Base-by-base conservation (phyloP, 2,113 vertebrate species). In the Atrichornis clamosus region DNA sequence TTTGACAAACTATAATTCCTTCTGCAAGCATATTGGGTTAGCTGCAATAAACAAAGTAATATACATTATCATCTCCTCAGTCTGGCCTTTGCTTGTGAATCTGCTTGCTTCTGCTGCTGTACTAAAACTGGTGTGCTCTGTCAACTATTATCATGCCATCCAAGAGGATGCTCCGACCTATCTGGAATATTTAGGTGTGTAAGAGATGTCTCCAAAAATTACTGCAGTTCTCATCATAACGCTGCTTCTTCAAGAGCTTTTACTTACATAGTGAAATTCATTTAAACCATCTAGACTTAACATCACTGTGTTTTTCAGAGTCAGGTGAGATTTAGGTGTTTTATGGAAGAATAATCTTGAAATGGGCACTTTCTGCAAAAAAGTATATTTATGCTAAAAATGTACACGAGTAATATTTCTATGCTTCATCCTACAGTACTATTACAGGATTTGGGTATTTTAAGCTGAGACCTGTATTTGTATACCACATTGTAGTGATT, bases 41-140 rank as follows among this genome's bases (percentile, higher is more conserved):
- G 58, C 69, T 95, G 84, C 52, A 84, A 76, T 94, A 97, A 97
- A 89, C 76, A 94, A 93, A 95, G 49, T 67, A 44, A 52, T 56
- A 33, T 26, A 55, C 47, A 50, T 84, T 73, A 56, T 60, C 15
- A 64, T 92, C 89, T 92, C 64, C 88, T 93, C 60, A 27, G 65
- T 55, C 75, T 92, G 56, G 32, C 64, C 69, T 93, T 95, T 96
- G 41, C 69, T 72, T 87, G 23, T 73, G 68, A 73, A 44, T 87
- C n/a, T 78, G 2, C 60, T 74, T 73, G 44, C n/a, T 94, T 49
- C 77, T 81, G n/a, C 44, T 90, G 42, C 46, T 70, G 22, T 19
- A 53, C 53, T 88, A 76, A 87, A 93, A 52, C 16, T 81, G 22
- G 55, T 75, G 22, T 46, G 10, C 20, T 80, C 79, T 94, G 56